Base-by-base conservation (phyloP, 2,797 vertebrate genomes). In the Sebastes goodei region DNA sequence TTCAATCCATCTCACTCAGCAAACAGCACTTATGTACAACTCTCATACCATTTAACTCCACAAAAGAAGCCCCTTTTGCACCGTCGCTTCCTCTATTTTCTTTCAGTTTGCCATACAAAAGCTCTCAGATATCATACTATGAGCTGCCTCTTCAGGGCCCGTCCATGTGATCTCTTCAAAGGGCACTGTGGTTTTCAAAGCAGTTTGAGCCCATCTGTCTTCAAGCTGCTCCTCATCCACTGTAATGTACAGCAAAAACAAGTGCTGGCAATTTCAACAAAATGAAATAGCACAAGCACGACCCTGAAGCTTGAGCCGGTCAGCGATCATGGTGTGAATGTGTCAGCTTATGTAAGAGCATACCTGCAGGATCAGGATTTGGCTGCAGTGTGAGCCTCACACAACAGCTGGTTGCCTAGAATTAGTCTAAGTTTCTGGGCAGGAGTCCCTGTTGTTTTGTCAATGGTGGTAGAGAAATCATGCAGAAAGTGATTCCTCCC, bases 1-100 rank as follows among this genome's bases (percentile, higher is more conserved):
- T 80, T 83, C n/a, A 76, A 29, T 85, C 69, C n/a, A n/a, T 83
- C 83, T 66, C 75, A 46, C 66, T 86, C 85, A 85, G 73, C 83
- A 87, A 84, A 87, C 65, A 42, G 52, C 33, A 27, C 23, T 62
- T 35, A 63, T 64, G 52, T 32, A 10, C n/a, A 55, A 38, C 42
- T 79, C 21, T 74, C 27, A 67, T 27, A 55, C 62, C 27, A 71
- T 57, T 61, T 35, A 68, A 46, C 52, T 38, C 4, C 52, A 42
- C 17, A 42, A 17, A 20, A 49, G 15, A 56, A 65, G 21, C 9
- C 42, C 23, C 10, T 64, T 73, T 68, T 35, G n/a, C 42, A 25
- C 20, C 7, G 21, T 17, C 20, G 12, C 35, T 23, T 60, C 12
- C 52, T 42, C 10, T 15, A 1, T 57, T 70, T 75, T 46, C n/a